Base-by-base conservation (phyloP, 2,888 invertebrate genomes). In the Petrophora chlorosata region DNA sequence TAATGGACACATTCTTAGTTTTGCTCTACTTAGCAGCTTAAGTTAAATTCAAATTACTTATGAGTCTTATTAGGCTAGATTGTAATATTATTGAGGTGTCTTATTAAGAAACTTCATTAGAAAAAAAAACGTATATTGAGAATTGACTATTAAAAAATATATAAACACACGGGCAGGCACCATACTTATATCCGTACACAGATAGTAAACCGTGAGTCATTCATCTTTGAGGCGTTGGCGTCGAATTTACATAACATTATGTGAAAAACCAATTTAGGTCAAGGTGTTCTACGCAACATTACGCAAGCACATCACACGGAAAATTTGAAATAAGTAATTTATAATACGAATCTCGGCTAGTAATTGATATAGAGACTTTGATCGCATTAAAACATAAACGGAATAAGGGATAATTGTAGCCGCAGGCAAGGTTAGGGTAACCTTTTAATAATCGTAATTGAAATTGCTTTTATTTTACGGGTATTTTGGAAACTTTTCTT, bases 221-320 rank as follows among this genome's bases (percentile, higher is more conserved):
- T 70, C 64, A 67, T 62, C 53, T 56, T 57, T 56, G 50, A 55
- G 48, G 65, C 67, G 78, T 77, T 62, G 77, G 79, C 61, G 73
- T 67, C 67, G 63, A 54, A 78, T 84, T 84, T 70, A 73, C 81
- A 84, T 84, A 78, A 69, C 66, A 70, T 65, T 61, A 71, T 61
- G 54, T 66, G 53, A 70, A 63, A 67, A 73, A 67, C 55, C 61
- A 62, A 81, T 78, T 69, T 68, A 63, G 85, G 85, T 82, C 86
- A 86, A 84, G 87, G 85, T 72, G 63, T 54, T 60, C 49, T 45
- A 42, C 59, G 47, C 52, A 38, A 49, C 45, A 36, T 70, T 63
- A 67, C 61, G 61, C 62, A 65, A 63, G 34, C 46, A 42, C 42
- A 36, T 45, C 41, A 19, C 9, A 48, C 41, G 38, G 33, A 40